A percentile compares a stretch with the other conserved stretches of the same genome.
Evolutionary conservation across 2,113 vertebrate genomes (phyloP).

Genomic region (Siphamia tubifer): DNA sequence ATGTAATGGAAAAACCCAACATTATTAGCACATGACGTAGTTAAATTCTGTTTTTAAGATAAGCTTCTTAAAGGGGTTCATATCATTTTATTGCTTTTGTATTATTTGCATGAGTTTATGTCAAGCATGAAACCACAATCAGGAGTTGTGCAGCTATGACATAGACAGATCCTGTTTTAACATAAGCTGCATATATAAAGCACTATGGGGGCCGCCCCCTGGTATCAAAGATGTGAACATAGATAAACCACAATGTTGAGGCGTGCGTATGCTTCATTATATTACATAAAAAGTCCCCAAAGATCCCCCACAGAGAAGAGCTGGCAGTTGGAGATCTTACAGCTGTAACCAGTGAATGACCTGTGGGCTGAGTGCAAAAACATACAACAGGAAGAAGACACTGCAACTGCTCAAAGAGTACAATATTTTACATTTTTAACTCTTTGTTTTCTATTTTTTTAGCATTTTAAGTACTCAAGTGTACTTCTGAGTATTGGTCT

Average conservation of each 20-base stretch:
- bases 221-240: slow-evolving; percentile 26
- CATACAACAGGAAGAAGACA: slow-evolving; percentile 25
- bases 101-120: slow-evolving; percentile 9
- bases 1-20: slow-evolving; percentile 7
- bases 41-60: background rate
- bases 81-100: slow-evolving; percentile 4
- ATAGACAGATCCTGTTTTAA: slow-evolving; percentile 60
- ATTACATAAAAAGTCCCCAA: slow-evolving; percentile 49
- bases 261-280: slow-evolving; percentile 1
- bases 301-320: slow-evolving; percentile 49
- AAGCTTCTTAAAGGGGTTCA: background rate
- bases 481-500: slow-evolving; percentile 33
- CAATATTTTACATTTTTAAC: background rate
- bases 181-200: slow-evolving; percentile 18
- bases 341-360: slow-evolving; percentile 46
- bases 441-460: too few relatives aligned
- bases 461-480: slow-evolving; percentile 30
- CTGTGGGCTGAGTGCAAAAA: background rate
- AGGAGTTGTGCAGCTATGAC: slow-evolving; percentile 18
- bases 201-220: slow-evolving; percentile 44
- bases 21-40: background rate
- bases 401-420: slow-evolving; percentile 13
- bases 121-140: slow-evolving; percentile 39
- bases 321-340: slow-evolving; percentile 13
- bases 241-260: slow-evolving; percentile 39